Evolutionary conservation across 2,113 vertebrate genomes (phyloP).

Genomic region (Perca flavescens): DNA sequence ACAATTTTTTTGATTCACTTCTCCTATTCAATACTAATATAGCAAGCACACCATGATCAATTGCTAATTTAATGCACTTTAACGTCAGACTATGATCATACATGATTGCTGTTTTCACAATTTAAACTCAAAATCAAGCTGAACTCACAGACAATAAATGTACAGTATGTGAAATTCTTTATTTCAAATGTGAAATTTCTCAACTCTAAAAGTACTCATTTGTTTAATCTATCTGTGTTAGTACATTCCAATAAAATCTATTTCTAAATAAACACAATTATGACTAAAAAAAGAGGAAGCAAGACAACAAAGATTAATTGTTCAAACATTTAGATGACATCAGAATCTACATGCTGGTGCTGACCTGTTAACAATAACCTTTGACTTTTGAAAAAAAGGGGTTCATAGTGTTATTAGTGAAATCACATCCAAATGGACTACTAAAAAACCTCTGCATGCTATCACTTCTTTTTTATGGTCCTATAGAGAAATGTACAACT

Average conservation of each 20-base stretch:
- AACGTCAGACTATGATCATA: not conserved
- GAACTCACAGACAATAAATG: not conserved
- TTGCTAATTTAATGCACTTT: conserved; percentile 2
- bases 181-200: not conserved
- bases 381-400: not conserved
- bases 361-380: not conserved
- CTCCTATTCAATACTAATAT: not conserved
- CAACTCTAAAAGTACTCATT: not conserved
- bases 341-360: not conserved
- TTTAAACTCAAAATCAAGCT: not conserved
- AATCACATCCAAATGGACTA: not conserved
- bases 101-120: not conserved
- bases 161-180: not conserved
- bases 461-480: not conserved
- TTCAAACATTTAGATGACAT: not conserved
- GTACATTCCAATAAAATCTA: not conserved
- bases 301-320: not conserved
- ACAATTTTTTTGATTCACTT: not conserved
- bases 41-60: not conserved
- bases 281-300: not conserved
- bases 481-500: not conserved
- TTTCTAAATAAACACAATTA: not conserved
- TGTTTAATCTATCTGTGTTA: not conserved
- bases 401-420: not conserved
- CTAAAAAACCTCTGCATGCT: not conserved